phyloP scores from a whole-genome alignment of 2,888 invertebrate species.

The Tholera decimalis region DNA sequence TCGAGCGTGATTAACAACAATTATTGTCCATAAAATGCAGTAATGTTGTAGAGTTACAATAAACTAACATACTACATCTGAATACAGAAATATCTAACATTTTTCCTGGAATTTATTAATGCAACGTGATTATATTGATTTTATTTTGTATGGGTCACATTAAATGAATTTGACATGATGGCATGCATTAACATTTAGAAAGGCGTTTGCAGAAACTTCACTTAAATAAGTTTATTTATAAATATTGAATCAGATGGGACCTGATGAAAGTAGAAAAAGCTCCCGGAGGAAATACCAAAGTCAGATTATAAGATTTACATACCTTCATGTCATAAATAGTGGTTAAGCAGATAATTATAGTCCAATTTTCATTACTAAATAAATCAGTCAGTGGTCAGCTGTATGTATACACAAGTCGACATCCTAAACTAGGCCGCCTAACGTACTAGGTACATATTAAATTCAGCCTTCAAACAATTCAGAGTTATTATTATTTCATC shows the following conservation, averaged over 20 bases:
- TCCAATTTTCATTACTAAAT: background rate
- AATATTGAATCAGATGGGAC: slow-evolving; percentile 27
- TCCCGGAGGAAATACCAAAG: background rate
- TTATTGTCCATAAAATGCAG: too few species aligned
- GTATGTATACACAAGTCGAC: background rate
- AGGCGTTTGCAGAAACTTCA: slow-evolving; percentile 4
- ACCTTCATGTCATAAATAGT: slow-evolving; percentile 10
- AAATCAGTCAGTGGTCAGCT: too few species aligned
- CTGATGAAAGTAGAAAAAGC: slow-evolving; percentile 6
- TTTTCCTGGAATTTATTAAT: too few species aligned
- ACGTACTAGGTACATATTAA: too few species aligned
- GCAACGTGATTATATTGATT: too few species aligned
- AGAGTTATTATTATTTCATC: slow-evolving; percentile 7
- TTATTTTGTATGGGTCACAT: too few species aligned
- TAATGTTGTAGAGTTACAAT: too few species aligned
- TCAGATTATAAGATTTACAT: slow-evolving; percentile 13
- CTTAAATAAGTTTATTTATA: slow-evolving; percentile 38
- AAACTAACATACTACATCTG: too few species aligned
- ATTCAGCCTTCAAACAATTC: background rate
- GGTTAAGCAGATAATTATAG: background rate
- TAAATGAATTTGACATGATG: too few species aligned
- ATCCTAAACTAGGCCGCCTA: background rate
- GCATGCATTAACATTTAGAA: background rate
- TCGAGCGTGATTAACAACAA: too few species aligned
- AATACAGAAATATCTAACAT: too few species aligned